These are phyloP conservation scores for Perca fluviatilis DNA, from an alignment of 2,113 vertebrate genomes.

Conservation along the genomic window DNA sequence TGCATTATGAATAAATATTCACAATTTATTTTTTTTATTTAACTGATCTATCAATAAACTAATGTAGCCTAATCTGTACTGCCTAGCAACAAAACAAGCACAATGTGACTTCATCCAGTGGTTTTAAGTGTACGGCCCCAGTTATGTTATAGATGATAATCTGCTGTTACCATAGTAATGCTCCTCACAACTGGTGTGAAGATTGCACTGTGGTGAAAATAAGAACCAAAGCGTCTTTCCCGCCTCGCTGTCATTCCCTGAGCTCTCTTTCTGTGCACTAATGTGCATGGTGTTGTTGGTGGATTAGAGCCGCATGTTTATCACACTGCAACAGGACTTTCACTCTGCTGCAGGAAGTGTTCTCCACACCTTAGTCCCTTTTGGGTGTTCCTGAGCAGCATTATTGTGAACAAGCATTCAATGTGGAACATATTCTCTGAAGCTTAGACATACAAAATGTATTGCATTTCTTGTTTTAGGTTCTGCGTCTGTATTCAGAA, in stretches of 20 bases:
- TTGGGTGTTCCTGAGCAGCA: slow-evolving; percentile 5
- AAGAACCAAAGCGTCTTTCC: slow-evolving; percentile 54
- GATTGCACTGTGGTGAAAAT: slow-evolving; percentile 65
- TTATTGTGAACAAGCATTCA: background rate
- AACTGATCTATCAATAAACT: slow-evolving; percentile 3
- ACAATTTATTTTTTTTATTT: background rate
- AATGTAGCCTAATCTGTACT: background rate
- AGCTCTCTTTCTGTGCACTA: slow-evolving; percentile 21
- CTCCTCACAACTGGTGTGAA: slow-evolving; percentile 68
- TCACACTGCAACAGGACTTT: slow-evolving; percentile 27
- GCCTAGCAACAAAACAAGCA: slow-evolving; percentile 57
- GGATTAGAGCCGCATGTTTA: slow-evolving; percentile 47
- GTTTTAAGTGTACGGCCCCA: slow-evolving; percentile 76
- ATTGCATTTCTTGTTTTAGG: background rate
- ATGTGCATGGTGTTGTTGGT: slow-evolving; percentile 28
- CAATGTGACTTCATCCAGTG: slow-evolving; percentile 69
- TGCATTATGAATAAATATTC: background rate
- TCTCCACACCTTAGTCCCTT: background rate
- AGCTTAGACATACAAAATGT: background rate
- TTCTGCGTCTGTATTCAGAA: slow-evolving; percentile 3
- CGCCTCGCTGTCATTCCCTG: slow-evolving; percentile 25
- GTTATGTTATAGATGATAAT: slow-evolving; percentile 83
- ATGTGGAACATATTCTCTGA: background rate
- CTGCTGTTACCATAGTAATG: slow-evolving; percentile 80
- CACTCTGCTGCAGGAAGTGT: slow-evolving; percentile 24